A percentile compares a stretch with the other conserved stretches of the same genome.
Conservation (phyloP, 1,140 invertebrate species). For the Octopus bimaculoides region DNA sequence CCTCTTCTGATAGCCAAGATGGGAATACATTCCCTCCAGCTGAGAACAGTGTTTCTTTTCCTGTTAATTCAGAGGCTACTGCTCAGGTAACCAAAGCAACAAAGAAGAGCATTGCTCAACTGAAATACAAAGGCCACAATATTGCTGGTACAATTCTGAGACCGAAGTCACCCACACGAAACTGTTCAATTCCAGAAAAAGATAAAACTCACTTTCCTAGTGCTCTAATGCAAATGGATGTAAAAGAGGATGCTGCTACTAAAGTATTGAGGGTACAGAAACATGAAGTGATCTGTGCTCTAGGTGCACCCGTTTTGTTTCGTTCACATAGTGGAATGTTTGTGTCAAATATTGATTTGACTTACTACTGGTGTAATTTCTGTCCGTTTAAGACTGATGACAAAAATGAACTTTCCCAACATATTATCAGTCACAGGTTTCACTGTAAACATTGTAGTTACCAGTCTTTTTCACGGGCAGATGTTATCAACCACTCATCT, state of each 20-base stretch:
- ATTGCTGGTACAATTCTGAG: conserved; percentile 23
- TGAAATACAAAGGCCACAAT: conserved; percentile 3
- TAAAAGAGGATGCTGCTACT: conserved; percentile 28
- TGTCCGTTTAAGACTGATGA: conserved; percentile 39
- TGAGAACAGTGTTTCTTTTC: not conserved
- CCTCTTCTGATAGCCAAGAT: too few relatives aligned
- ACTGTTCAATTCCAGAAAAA: conserved; percentile 28
- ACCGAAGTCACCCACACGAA: conserved; percentile 36
- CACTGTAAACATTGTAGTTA: conserved; percentile 44
- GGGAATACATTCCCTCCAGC: not conserved
- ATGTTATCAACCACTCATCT: conserved; percentile 40
- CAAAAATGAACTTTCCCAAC: conserved; percentile 36
- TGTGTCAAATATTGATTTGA: conserved; percentile 35
- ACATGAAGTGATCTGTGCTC: conserved; percentile 45
- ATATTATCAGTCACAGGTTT: conserved; percentile 46
- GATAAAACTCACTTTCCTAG: conserved; percentile 35
- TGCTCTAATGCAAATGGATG: conserved; percentile 36
- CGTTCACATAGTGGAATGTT: conserved; percentile 28
- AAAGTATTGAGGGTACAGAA: conserved; percentile 30
- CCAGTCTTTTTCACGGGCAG: conserved; percentile 47
- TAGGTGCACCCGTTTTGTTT: conserved; percentile 35
- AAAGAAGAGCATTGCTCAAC: not conserved
- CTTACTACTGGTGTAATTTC: conserved; percentile 50
- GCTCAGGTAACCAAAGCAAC: not conserved
- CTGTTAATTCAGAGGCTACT: not conserved